Evolutionary conservation across 2,113 vertebrate genomes (phyloP).

Genomic region (Rhinoptilus africanus): DNA sequence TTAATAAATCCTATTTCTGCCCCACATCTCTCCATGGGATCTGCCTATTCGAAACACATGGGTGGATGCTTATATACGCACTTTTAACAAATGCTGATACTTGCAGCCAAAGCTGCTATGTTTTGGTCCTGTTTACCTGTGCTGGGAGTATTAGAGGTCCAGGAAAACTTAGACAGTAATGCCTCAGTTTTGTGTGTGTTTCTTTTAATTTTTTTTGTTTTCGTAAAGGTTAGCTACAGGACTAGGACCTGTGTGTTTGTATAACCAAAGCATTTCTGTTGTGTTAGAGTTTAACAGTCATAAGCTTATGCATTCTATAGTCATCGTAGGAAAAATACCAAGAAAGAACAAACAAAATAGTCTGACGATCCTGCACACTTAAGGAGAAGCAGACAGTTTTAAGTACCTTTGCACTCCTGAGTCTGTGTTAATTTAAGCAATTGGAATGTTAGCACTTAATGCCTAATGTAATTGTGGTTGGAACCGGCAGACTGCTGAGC

Average conservation of each 20-base stretch:
- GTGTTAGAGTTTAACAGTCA: neutral
- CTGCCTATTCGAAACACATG: rapidly evolving
- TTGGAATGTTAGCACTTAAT: neutral
- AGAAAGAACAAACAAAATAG: neutral
- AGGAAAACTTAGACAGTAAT: neutral
- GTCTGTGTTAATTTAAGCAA: neutral
- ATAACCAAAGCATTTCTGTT: neutral
- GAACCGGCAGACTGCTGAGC: neutral
- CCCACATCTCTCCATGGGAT: neutral
- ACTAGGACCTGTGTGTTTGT: neutral
- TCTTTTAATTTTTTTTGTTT: neutral
- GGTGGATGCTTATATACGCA: neutral
- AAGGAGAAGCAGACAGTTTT: neutral
- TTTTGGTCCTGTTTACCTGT: neutral
- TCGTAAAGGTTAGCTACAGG: neutral
- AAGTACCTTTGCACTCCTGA: neutral
- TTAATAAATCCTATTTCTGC: neutral
- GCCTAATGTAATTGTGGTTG: neutral
- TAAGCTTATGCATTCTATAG: rapidly evolving
- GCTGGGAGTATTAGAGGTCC: neutral
- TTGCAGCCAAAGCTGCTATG: neutral
- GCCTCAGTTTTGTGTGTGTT: neutral
- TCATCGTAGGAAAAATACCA: neutral
- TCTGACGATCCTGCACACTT: neutral
- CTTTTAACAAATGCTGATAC: neutral